phyloP scores from a whole-genome alignment of 64 coral and sea anemone species.

The Montipora efflorescens region DNA sequence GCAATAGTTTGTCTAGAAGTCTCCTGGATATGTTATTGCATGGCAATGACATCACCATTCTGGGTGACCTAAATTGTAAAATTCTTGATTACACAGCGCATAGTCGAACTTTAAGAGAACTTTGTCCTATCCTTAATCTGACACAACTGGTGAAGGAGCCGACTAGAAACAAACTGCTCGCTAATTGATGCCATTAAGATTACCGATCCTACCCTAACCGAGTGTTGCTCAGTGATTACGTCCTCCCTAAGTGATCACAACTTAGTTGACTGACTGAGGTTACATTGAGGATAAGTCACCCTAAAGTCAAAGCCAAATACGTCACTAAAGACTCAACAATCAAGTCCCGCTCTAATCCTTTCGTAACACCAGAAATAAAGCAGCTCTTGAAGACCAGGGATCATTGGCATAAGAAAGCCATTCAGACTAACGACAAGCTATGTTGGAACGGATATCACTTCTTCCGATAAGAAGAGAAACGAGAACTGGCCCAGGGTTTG shows the following conservation, averaged over 20 bases:
- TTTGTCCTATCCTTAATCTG: not conserved
- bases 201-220: not conserved
- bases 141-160: constrained; percentile 18
- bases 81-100: not conserved
- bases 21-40: constrained; percentile 25
- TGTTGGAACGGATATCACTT: not conserved
- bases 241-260: constrained; percentile 33
- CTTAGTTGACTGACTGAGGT: not conserved
- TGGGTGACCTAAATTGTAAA: too few species aligned
- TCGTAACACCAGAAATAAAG: not conserved
- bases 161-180: constrained; percentile 16
- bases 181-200: not conserved
- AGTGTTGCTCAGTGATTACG: constrained; percentile 13
- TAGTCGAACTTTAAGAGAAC: not conserved
- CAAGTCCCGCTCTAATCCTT: constrained; percentile 43
- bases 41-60: not conserved
- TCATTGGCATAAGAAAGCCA: constrained; percentile 55
- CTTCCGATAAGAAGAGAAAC: constrained; percentile 55
- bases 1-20: constrained; percentile 42
- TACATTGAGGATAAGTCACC: not conserved
- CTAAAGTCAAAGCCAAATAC: constrained; percentile 43
- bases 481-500: constrained; percentile 20
- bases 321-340: constrained; percentile 33
- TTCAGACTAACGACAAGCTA: not conserved
- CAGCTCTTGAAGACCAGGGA: constrained; percentile 63